Evolutionary conservation across 2,113 vertebrate genomes (phyloP), one percentile per base, ranked within the genome.

Genomic region (Ranitomeya variabilis): DNA sequence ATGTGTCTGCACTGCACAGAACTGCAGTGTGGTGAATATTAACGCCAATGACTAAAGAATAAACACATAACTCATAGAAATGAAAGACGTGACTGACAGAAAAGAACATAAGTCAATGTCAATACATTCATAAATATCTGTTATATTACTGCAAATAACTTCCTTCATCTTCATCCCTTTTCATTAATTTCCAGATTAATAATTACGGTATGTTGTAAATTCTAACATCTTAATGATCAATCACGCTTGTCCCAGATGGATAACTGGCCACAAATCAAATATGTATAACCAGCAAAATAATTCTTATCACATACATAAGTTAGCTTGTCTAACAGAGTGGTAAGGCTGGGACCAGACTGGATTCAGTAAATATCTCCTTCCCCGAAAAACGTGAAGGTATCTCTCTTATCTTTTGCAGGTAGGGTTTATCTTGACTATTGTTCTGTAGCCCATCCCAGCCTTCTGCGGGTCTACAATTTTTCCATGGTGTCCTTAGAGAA

Each of bases 1-100:
- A 87, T 87, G 85, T 55, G 74, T 77, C 59, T 79, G n/a, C 60
- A 51, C n/a, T 79, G 76, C 60, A 66, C 45, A 87, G 59, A 52
- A 19, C 60, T 87, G 45, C 51, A 87, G n/a, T 67, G 76, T 16
- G 78, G 73, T n/a, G 85, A 87, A 87, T 87, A 66, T 71, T 84
- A 71, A 84, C 74, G 23, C 23, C 76, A 80, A 80, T 67, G 76
- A 54, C 62, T 21, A 15, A 87, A 86, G 74, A 67, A 79, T 79
- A 86, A 78, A 79, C 67, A 71, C 45, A 55, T 71, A 83, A 69
- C 60, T 86, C 31, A 52, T 66, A 76, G 13, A 51, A 78, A 51
- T 26, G 23, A 23, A 86, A 66, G 57, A 52, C 55, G 37, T 78
- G 57, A 62, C 83, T 85, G 69, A 73, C 83, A 76, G 83, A 54